A percentile compares a stretch with the other conserved stretches of the same genome.
phyloP scores from a whole-genome alignment of 1,140 invertebrate genomes.

The Parasteatoda tepidariorum region DNA sequence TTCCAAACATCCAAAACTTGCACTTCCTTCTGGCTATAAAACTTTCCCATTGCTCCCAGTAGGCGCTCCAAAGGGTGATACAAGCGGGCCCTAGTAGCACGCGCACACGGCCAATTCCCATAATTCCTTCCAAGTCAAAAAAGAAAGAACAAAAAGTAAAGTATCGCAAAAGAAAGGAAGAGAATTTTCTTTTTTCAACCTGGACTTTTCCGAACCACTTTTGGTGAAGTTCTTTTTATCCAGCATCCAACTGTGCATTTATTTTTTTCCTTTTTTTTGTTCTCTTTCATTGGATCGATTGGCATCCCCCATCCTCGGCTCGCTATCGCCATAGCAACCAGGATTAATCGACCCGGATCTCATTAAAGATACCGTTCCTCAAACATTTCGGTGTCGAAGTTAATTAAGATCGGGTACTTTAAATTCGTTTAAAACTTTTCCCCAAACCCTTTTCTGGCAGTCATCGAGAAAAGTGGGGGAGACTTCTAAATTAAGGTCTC shows the following conservation, averaged over 20 bases:
- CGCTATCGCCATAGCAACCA: slow-evolving; percentile 49
- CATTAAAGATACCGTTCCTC: slow-evolving; percentile 59
- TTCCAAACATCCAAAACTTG: slow-evolving; percentile 43
- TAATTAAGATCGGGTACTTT: slow-evolving; percentile 61
- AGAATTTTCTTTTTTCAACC: not conserved
- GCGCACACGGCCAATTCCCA: slow-evolving; percentile 58
- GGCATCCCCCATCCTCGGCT: not conserved
- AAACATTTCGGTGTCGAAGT: slow-evolving; percentile 58
- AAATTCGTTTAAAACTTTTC: slow-evolving; percentile 58
- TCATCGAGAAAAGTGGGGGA: slow-evolving; percentile 33
- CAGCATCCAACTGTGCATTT: slow-evolving; percentile 45
- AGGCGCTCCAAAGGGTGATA: slow-evolving; percentile 57
- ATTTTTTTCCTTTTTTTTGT: slow-evolving; percentile 45
- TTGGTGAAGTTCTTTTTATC: slow-evolving; percentile 59
- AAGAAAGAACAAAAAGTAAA: slow-evolving; percentile 37
- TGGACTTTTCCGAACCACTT: slow-evolving; percentile 56
- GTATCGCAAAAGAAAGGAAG: slow-evolving; percentile 20
- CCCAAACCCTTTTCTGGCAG: not conserved
- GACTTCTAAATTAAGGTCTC: slow-evolving; percentile 50
- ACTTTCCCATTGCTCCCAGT: slow-evolving; percentile 56
- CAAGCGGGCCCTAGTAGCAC: slow-evolving; percentile 47
- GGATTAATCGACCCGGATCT: slow-evolving; percentile 56
- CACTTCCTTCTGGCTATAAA: slow-evolving; percentile 54
- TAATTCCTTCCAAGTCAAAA: slow-evolving; percentile 44
- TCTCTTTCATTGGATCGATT: slow-evolving; percentile 54